Percentiles rank a stretch among this genome's conserved stretches.
Evolutionary conservation across 2,797 vertebrate species (phyloP).

Genomic region (Betta splendens): DNA sequence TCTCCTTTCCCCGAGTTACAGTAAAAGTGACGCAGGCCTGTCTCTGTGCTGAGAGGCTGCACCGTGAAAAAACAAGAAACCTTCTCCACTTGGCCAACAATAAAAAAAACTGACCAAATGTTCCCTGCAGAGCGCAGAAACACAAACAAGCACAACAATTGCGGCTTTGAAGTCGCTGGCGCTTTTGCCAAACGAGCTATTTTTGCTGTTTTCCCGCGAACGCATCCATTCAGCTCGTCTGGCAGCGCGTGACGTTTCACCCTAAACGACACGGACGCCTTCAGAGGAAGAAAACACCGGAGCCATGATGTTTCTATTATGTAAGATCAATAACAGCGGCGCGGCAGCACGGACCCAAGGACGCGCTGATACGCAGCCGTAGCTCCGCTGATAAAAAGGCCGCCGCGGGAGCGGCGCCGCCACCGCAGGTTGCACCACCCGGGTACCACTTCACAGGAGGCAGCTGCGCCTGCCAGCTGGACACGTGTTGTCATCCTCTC

Average conservation of each 20-base stretch:
- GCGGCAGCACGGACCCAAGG: constrained; percentile 33
- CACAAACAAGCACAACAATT: constrained; percentile 42
- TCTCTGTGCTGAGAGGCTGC: constrained; percentile 37
- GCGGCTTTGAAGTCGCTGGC: constrained; percentile 26
- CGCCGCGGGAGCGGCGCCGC: constrained; percentile 55
- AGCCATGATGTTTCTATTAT: constrained; percentile 30
- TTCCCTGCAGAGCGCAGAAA: constrained; percentile 1
- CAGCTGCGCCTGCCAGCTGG: constrained; percentile 74
- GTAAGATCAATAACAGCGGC: constrained; percentile 36
- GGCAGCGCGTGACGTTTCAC: constrained; percentile 25
- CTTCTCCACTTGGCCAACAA: constrained; percentile 16
- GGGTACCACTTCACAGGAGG: constrained; percentile 62
- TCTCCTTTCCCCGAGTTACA: constrained; percentile 50
- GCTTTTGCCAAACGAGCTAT: not conserved
- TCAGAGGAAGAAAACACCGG: constrained; percentile 21
- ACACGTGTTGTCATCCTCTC: constrained; percentile 63
- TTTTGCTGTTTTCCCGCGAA: constrained; percentile 4
- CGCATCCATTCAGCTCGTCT: constrained; percentile 12
- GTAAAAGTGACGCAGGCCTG: constrained; percentile 49
- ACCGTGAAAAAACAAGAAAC: constrained; percentile 33
- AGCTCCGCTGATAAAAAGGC: constrained; percentile 52
- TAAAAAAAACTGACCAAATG: constrained; percentile 40
- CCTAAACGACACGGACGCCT: constrained; percentile 32
- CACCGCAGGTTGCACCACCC: constrained; percentile 52
- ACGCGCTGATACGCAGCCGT: constrained; percentile 37